Conservation (phyloP, 2,113 vertebrate genomes). For the Seriola rivoliana region DNA sequence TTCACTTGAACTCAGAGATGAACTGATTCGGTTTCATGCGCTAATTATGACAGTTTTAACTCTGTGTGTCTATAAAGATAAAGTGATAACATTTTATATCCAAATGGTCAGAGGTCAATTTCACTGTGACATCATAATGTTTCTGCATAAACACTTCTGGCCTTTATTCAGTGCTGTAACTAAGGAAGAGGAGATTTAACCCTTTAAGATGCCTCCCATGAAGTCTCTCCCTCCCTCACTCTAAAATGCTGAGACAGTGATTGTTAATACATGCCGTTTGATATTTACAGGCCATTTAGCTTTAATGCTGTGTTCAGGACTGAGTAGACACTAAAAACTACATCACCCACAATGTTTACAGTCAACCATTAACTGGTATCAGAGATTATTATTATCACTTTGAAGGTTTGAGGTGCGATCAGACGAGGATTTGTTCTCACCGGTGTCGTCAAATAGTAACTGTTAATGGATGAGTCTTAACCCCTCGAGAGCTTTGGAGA, state of each 20-base stretch:
- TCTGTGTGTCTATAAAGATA: no score
- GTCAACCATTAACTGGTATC: slow-evolving; percentile 15
- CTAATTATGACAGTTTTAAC: no score
- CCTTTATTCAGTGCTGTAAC: no score
- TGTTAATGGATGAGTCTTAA: slow-evolving; percentile 29
- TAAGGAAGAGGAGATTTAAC: no score
- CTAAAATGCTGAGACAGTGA: slow-evolving; percentile 23
- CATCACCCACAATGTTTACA: slow-evolving; percentile 17
- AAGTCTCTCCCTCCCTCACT: no score
- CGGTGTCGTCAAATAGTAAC: slow-evolving; percentile 44
- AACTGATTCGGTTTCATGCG: no score
- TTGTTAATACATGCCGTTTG: slow-evolving; percentile 36
- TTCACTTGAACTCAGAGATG: no score
- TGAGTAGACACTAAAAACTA: slow-evolving; percentile 14
- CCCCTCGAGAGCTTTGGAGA: neutral
- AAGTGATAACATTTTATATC: no score
- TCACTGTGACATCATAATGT: no score
- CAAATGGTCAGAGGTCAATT: no score
- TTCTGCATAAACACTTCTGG: no score
- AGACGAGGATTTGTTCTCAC: slow-evolving; percentile 4
- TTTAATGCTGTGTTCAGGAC: slow-evolving; percentile 27
- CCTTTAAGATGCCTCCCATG: no score
- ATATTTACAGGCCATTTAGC: slow-evolving; percentile 64
- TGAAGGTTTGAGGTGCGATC: slow-evolving; percentile 12
- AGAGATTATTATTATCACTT: slow-evolving; percentile 41